Evolutionary conservation across 2,797 vertebrate species (phyloP).

Genomic region (Oryzias dopingdopingensis): DNA sequence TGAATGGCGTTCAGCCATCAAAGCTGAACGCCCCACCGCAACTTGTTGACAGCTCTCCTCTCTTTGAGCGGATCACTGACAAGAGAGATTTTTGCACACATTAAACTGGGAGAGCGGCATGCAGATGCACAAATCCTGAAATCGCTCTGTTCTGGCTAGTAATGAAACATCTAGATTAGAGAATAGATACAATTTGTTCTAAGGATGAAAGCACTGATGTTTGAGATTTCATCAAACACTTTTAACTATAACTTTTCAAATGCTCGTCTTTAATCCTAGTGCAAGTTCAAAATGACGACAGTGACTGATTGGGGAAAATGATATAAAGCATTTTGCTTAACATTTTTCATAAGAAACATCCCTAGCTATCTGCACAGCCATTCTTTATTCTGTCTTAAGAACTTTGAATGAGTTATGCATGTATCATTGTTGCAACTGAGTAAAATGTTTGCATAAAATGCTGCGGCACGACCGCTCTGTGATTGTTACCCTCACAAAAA

Average conservation of each 20-base stretch:
- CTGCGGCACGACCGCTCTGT: slow-evolving; percentile 10
- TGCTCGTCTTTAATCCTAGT: background rate
- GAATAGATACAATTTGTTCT: background rate
- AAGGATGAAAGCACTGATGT: background rate
- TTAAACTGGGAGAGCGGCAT: slow-evolving; percentile 18
- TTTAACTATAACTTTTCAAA: background rate
- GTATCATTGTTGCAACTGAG: background rate
- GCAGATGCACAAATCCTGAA: background rate
- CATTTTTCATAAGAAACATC: slow-evolving; percentile 1
- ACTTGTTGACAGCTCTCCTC: slow-evolving; percentile 33
- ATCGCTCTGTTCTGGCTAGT: no score
- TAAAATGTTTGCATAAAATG: slow-evolving; percentile 7
- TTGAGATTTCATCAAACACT: background rate
- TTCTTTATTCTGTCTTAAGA: background rate
- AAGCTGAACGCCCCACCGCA: slow-evolving; percentile 39
- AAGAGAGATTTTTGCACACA: slow-evolving; percentile 29
- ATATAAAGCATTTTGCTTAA: no score
- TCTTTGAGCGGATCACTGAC: slow-evolving; percentile 40
- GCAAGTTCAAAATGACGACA: background rate
- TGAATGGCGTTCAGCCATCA: slow-evolving; percentile 46
- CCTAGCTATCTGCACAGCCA: background rate
- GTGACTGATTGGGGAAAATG: no score
- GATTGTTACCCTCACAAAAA: slow-evolving; percentile 23
- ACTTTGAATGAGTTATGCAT: background rate
- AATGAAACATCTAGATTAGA: no score